phyloP scores from a whole-genome alignment of 2,888 invertebrate genomes.

The Operophtera brumata region DNA sequence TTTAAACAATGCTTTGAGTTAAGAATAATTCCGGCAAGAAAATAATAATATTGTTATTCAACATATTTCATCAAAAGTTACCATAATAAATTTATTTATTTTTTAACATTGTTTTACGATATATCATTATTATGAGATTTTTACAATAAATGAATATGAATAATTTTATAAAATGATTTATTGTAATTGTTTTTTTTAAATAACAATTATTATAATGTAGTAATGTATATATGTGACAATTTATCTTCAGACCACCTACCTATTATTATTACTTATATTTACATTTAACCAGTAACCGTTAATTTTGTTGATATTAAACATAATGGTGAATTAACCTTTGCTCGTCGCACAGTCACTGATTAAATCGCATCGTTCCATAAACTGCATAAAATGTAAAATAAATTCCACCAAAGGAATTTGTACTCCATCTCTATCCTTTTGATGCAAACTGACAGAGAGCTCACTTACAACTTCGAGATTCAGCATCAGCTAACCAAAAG shows the following conservation, averaged over 20 bases:
- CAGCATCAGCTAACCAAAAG: slow-evolving; percentile 11
- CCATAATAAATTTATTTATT: too few relatives aligned
- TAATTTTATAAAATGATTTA: too few relatives aligned
- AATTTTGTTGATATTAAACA: not conserved
- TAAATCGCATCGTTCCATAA: not conserved
- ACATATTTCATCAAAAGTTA: too few relatives aligned
- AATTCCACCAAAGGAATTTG: not conserved
- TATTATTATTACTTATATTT: not conserved
- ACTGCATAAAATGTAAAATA: not conserved
- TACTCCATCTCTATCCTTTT: not conserved
- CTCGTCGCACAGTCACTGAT: slow-evolving; percentile 29
- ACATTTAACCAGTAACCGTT: not conserved
- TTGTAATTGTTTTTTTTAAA: too few relatives aligned
- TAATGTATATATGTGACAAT: too few relatives aligned
- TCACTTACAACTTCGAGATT: not conserved
- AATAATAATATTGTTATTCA: too few relatives aligned
- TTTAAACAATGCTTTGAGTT: not conserved
- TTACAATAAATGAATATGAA: too few relatives aligned
- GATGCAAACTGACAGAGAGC: not conserved
- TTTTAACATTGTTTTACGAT: too few relatives aligned
- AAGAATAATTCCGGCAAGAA: not conserved
- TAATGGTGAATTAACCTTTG: not conserved
- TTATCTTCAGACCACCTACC: too few relatives aligned
- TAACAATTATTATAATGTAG: too few relatives aligned
- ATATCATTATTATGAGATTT: too few relatives aligned